Base-by-base conservation (phyloP, 2,888 invertebrate genomes). In the Scaeva pyrastri region DNA sequence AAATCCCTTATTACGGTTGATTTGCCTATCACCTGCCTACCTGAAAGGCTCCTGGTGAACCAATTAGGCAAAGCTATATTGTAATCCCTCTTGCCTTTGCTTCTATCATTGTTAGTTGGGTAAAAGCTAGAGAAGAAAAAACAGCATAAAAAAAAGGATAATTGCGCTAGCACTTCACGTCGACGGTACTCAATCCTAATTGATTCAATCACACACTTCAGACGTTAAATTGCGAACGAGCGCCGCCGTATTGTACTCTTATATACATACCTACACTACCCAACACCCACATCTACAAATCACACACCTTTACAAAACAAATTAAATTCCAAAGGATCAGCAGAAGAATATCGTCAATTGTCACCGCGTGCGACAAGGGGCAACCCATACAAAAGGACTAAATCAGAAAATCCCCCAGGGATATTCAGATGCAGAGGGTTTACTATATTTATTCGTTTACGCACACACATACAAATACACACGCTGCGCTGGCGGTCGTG, bases 121-220 rank as follows among this genome's bases (percentile, higher is more conserved):
- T 50, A 60, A 31, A 12, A n/a, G 12, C 23, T 23, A 48, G 36
- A 77, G 56, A 66, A 62, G 45, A 43, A 72, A 14, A 7, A 3
- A 2, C 19, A 10, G n/a, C 21, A 58, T 23, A 60, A 70, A 64
- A 58, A n/a, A 74, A 77, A 78, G 77, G 86, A 86, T 86, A 86
- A 82, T 82, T 86, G 74, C 72, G 39, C 82, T 56, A 74, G 64
- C 74, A 77, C 81, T 81, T 82, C 68, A 81, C 72, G 45, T 72
- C 8, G 6, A 31, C 55, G 60, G 55, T 72, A 73, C 76, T 80
- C 77, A 64, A 21, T 52, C 58, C 78, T 82, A 86, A 86, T 82
- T 86, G 86, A 86, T 82, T 86, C 82, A 82, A 86, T 86, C 86
- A 82, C 86, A 82, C 79, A 77, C 73, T 82, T 86, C 82, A 86